Conservation (phyloP, 2,797 vertebrate genomes). For the Tadarida brasiliensis region DNA sequence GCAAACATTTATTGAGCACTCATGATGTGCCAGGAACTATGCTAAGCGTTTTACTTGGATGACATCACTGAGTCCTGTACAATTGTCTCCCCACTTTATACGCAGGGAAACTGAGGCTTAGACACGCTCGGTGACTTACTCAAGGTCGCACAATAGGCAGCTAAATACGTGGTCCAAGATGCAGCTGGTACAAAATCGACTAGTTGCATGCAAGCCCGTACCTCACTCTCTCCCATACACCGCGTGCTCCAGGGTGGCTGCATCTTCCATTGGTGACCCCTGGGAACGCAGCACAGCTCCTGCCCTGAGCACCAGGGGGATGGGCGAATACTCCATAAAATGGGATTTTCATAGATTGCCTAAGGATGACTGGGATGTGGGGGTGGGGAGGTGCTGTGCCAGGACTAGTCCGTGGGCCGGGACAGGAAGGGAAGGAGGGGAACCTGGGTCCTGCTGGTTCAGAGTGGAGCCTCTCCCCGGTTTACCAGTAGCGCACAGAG, state of each 20-base stretch:
- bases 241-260: neutral
- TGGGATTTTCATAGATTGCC: neutral
- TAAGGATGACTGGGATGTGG: neutral
- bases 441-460: neutral
- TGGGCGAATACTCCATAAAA: neutral
- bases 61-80: conserved; percentile 14
- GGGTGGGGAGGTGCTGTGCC: no score
- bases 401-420: neutral
- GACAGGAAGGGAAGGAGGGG: neutral
- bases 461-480: neutral
- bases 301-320: neutral
- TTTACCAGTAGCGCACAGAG: neutral
- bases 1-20: conserved; percentile 78
- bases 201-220: neutral
- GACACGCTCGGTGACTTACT: neutral
- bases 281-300: no score
- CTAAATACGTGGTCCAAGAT: neutral
- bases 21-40: conserved; percentile 62
- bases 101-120: conserved; percentile 47
- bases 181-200: neutral
- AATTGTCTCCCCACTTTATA: conserved; percentile 28
- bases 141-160: neutral
- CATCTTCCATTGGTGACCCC: neutral
- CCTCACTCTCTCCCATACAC: neutral
- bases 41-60: conserved; percentile 60